A percentile compares a stretch with the other conserved stretches of the same genome.
Conservation (phyloP, 2,113 vertebrate genomes). For the Pelusios castaneus region DNA sequence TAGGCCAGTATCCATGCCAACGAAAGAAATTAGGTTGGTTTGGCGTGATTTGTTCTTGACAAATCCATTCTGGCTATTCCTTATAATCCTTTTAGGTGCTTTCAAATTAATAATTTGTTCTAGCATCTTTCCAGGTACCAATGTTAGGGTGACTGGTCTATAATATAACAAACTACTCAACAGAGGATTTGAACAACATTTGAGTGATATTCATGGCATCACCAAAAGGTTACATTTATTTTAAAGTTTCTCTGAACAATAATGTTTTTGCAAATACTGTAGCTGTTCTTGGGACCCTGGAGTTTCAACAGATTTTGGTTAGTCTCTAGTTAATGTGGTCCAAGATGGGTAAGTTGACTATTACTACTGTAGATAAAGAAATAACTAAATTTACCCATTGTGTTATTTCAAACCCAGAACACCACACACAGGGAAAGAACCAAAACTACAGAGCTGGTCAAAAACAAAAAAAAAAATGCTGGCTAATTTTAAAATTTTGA, state of each 20-base stretch:
- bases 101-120: neutral
- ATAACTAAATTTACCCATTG: neutral
- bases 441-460: neutral
- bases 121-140: neutral
- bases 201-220: neutral
- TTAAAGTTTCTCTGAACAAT: neutral
- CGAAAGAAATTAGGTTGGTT: neutral
- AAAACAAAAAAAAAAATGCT: neutral
- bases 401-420: neutral
- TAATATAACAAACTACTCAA: neutral
- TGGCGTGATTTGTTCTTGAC: neutral
- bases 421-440: neutral
- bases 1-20: neutral
- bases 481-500: neutral
- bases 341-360: slow-evolving; percentile 24
- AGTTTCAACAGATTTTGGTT: slow-evolving; percentile 43
- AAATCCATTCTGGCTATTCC: neutral
- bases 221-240: neutral
- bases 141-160: neutral
- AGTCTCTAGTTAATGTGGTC: slow-evolving; percentile 7
- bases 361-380: neutral
- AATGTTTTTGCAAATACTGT: neutral
- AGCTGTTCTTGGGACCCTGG: neutral
- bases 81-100: neutral
- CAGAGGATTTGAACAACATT: neutral